Evolutionary conservation across 2,888 invertebrate species (phyloP), one percentile per base, ranked within the genome.

Genomic region (Cyclophora punctaria): DNA sequence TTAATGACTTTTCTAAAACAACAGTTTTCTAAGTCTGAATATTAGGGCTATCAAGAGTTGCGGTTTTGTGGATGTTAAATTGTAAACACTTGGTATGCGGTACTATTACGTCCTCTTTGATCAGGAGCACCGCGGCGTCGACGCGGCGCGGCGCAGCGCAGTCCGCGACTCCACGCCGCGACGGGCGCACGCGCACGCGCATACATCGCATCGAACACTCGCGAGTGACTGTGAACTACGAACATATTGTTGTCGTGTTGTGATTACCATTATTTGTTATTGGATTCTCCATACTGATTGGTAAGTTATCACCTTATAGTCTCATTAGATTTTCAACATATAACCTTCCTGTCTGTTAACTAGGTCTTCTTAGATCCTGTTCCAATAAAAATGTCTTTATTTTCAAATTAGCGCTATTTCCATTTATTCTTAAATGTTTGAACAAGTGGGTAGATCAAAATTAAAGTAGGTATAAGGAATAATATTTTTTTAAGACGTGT

Each of bases 131-230:
- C 64, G 68, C 70, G 70, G 60, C 73, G 71, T 73, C 69, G 65
- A 41, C 43, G 59, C 65, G 70, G 50, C 67, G 67, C 60, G 40
- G 57, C 62, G 50, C 52, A 59, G 37, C 54, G 43, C 46, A 54
- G 59, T 53, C 49, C 59, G 49, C 70, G 65, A 69, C 84, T 84
- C 83, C 83, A 83, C 83, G 85, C 84, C 69, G 67, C 75, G 73
- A 73, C 61, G 58, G 59, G 46, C 64, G 73, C 66, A 64, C 54
- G 65, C 69, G 71, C 65, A 76, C 73, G 81, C 60, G 63, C 66
- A 63, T 71, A 67, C 65, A 58, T 55, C 57, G 59, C 57, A 59
- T 48, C 49, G 40, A 50, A 42, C 44, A 37, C 47, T 51, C 46
- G 47, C 48, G 45, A 51, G 47, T 51, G 48, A 35, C 54, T 56